Percentiles rank a stretch among this genome's conserved stretches.
Evolutionary conservation across 2,797 vertebrate genomes (phyloP).

Genomic region (Coracias cyanogaster): DNA sequence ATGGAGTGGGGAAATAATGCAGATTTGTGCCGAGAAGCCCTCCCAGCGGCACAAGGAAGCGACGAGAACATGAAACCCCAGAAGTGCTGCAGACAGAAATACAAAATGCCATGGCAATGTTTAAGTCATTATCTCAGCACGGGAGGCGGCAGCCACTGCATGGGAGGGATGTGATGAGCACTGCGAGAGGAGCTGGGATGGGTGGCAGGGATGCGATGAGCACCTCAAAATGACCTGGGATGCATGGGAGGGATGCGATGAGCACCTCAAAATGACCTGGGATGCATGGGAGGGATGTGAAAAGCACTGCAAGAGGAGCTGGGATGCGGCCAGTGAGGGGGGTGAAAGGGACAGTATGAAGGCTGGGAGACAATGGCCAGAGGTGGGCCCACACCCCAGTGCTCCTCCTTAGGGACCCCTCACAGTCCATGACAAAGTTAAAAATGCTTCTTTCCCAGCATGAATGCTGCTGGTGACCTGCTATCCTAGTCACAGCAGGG

Average conservation of each 20-base stretch:
- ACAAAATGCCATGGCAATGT: not conserved
- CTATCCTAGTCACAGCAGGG: not conserved
- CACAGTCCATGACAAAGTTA: fast-evolving
- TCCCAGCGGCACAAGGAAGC: fast-evolving
- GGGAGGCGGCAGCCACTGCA: not conserved
- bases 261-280: not conserved
- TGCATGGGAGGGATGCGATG: not conserved
- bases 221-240: not conserved
- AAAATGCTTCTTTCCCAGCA: not conserved
- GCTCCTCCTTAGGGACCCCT: not conserved
- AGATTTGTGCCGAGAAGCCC: not conserved
- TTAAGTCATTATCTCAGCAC: not conserved
- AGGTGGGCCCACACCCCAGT: not conserved
- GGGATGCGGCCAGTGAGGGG: not conserved
- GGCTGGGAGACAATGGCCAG: not conserved
- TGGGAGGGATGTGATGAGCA: not conserved
- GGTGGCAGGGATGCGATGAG: not conserved
- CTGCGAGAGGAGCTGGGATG: not conserved
- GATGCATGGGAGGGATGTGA: not conserved
- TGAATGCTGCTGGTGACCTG: not conserved
- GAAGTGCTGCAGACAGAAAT: not conserved
- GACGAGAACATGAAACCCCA: not conserved
- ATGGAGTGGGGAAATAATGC: not conserved
- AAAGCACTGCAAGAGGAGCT: not conserved
- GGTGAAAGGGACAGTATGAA: not conserved